Evolutionary conservation across 30 jellyfish, hydroid and myxozoan genomes (phyloP), one percentile per base, ranked within the genome.

Genomic region (Hydractinia echinata): DNA sequence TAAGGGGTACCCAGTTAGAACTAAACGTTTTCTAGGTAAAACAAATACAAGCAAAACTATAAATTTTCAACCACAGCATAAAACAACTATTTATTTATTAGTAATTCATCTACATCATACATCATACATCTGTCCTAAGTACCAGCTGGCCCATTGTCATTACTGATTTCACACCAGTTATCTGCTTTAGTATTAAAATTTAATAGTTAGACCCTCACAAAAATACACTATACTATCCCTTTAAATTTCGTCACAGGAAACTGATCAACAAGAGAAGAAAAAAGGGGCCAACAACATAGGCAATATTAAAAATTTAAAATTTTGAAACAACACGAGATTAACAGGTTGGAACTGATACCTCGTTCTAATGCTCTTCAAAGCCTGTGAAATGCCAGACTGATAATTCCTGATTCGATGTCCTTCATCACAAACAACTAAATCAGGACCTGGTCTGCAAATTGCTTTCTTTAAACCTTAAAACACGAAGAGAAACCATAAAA

Each of bases 361-460:
- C 60, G 99, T 92, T 66, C 62, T 79, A 16, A 92, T 92, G 39
- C 84, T 87, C 55, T 87, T 91, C 81, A 92, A 72, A 4, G 99
- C 96, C 67, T 83, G 88, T 70, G 96, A 93, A n/a, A 92, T 84
- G 61, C 94, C 94, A 7, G 99, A 92, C 60, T 92, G 96, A 61
- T 73, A 93, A 66, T 92, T 92, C 82, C 92, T 81, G 66, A 92
- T 92, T 5, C 99, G 87, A 73, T 92, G 99, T 14, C 99, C 99
- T 81, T 92, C 99, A 54, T 92, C 99, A 60, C 99, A 92, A 4
- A 92, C 95, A 9, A 92, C 99, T 20, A 92, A 73, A 64, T 92
- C 99, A 20, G 99, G 99, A 7, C 99, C 99, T 10, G 99, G 99
- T 7, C 70, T 67, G 78, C 99, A 92, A 60, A 92, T n/a, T 8